Conservation (phyloP, 1,140 invertebrate species). For the Anastrepha obliqua region DNA sequence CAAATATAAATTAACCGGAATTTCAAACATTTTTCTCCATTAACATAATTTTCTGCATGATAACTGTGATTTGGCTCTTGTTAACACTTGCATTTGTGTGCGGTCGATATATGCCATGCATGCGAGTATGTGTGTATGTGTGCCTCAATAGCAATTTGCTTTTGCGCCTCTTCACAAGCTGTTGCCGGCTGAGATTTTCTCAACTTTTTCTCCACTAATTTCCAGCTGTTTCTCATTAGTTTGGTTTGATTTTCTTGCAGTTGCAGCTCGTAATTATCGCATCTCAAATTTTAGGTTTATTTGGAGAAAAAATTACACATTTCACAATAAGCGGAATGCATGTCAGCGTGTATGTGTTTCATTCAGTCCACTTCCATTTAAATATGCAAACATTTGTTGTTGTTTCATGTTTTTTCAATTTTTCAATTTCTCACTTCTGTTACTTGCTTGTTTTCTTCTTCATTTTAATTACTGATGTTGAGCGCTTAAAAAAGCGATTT, state of each 20-base stretch:
- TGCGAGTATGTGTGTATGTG: neutral
- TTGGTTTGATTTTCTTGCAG: neutral
- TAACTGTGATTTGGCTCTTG: neutral
- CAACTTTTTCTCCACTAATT: neutral
- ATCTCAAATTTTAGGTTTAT: neutral
- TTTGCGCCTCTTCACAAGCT: neutral
- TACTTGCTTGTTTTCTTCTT: neutral
- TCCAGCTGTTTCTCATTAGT: constrained; percentile 17
- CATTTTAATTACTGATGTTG: constrained; percentile 18
- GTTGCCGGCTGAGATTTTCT: neutral
- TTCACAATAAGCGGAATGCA: neutral
- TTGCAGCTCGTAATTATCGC: constrained; percentile 13
- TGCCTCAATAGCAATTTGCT: too few species aligned
- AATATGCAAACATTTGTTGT: neutral
- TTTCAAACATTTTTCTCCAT: constrained; percentile 4
- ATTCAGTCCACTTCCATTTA: neutral
- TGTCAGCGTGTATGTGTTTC: neutral
- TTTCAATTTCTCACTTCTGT: neutral
- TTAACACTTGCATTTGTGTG: too few species aligned
- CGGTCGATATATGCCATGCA: too few species aligned
- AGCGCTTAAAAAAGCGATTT: neutral
- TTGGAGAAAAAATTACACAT: neutral
- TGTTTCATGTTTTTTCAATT: neutral
- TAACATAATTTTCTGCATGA: neutral
- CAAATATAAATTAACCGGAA: constrained; percentile 31